Base-by-base conservation (phyloP, 2,113 vertebrate genomes). In the Phainopepla nitens region DNA sequence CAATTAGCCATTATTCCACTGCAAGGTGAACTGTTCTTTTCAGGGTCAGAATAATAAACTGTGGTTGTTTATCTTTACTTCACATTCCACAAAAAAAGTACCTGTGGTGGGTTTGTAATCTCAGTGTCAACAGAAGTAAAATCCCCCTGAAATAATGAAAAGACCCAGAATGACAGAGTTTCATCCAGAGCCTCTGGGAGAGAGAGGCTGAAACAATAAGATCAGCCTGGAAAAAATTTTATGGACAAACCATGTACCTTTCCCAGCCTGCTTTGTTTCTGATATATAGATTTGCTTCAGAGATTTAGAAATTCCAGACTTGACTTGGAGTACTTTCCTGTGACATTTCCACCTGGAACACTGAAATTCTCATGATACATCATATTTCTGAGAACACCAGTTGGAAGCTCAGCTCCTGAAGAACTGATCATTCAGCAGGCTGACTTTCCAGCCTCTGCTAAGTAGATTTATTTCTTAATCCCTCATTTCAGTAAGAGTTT, bases 401-500 rank as follows among this genome's bases (percentile, higher is more conserved):
- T 24, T 23, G 8, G 31, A 51, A 33, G 49, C 60, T n/a, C 41
- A 24, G 41, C 61, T 90, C 47, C 68, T 17, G 33, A 47, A 36
- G 49, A 66, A 23, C 27, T 60, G 53, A 76, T 36, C 23, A 9
- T 44, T 69, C 36, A 79, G 39, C 31, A 29, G 56, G n/a, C 19
- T 41, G 54, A 11, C 11, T 82, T 58, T 47, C 45, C 0, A 1
- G 39, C 44, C 68, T 58, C 77, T 60, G 49, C 35, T 41, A 51
- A 62, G 24, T 4, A 12, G 39, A 10, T 56, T 70, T 28, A 36
- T 94, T 96, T 95, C 96, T 83, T 93, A 94, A 94, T 93, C 84
- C 9, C 3, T 66, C 78, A 92, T 90, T 70, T 90, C 61, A 83
- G 54, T 68, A 90, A 41, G 90, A 96, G 93, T 96, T 94, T 95